Conservation (phyloP, 2,113 vertebrate species). For the Zeus faber region DNA sequence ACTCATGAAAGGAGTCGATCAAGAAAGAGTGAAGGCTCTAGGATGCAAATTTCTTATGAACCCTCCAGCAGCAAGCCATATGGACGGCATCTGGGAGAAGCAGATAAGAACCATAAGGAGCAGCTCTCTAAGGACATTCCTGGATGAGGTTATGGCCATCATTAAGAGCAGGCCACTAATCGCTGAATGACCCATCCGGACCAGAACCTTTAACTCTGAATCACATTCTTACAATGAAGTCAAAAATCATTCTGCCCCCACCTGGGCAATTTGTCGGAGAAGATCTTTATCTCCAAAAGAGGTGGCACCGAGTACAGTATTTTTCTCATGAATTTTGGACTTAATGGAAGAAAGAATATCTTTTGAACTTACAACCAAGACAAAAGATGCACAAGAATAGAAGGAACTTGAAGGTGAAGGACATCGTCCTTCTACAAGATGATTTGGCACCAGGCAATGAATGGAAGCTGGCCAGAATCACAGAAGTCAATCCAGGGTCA, state of each 20-base stretch:
- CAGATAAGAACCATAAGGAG: background rate
- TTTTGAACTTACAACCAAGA: slow-evolving; percentile 9
- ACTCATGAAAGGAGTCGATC: background rate
- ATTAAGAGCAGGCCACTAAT: background rate
- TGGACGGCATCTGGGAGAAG: background rate
- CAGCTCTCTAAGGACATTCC: too few species aligned
- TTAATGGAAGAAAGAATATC: background rate
- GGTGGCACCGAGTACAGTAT: background rate
- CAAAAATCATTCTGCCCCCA: background rate
- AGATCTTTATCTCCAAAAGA: background rate
- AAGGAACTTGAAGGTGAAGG: slow-evolving; percentile 3
- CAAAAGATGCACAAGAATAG: too few species aligned
- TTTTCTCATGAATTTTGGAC: background rate
- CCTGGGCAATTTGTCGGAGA: background rate
- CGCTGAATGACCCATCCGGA: background rate
- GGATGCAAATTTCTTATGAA: background rate
- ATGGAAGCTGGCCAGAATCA: slow-evolving; percentile 21
- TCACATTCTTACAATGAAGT: background rate
- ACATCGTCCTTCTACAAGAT: slow-evolving; percentile 26
- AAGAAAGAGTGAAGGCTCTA: background rate
- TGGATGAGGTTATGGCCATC: too few species aligned
- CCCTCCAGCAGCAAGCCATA: background rate
- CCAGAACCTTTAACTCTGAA: background rate
- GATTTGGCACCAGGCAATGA: slow-evolving; percentile 10
- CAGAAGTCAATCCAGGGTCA: slow-evolving; percentile 17